Percentiles rank a stretch among this genome's conserved stretches.
These are phyloP conservation scores for Diplodus puntazzo DNA, from an alignment of 2,797 vertebrate genomes.

Conservation along the genomic window DNA sequence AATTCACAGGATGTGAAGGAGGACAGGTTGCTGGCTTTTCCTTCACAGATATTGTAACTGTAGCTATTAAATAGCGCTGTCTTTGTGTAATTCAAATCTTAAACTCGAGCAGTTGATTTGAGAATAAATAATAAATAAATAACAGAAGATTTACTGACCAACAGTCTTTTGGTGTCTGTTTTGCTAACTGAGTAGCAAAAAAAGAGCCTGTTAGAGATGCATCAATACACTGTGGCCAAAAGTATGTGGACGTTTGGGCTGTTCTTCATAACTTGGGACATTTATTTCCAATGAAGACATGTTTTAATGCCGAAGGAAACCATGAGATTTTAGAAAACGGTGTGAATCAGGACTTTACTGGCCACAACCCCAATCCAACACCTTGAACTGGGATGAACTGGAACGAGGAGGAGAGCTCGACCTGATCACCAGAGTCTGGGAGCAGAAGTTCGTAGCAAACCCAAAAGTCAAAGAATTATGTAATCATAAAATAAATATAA, in stretches of 20 bases:
- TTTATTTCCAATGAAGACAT: neutral
- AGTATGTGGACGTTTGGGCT: neutral
- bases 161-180: neutral
- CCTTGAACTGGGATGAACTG: too few species aligned
- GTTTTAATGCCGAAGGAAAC: neutral
- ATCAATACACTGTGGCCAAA: conserved; percentile 6
- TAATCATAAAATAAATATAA: too few species aligned
- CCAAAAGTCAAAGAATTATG: too few species aligned
- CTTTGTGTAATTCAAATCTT: too few species aligned
- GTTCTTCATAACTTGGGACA: neutral
- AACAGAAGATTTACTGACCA: neutral
- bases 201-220: neutral
- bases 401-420: too few species aligned
- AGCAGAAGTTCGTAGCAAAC: too few species aligned
- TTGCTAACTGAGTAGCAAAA: neutral
- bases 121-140: conserved; percentile 12
- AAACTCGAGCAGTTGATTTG: neutral
- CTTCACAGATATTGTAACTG: neutral
- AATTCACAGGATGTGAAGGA: neutral
- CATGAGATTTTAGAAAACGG: too few species aligned
- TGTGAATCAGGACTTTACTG: too few species aligned
- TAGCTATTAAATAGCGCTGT: neutral
- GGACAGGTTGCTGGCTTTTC: neutral
- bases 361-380: too few species aligned
- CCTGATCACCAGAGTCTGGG: too few species aligned